Evolutionary conservation across 2,113 vertebrate species (phyloP).

Genomic region (Mystacornis crossleyi): DNA sequence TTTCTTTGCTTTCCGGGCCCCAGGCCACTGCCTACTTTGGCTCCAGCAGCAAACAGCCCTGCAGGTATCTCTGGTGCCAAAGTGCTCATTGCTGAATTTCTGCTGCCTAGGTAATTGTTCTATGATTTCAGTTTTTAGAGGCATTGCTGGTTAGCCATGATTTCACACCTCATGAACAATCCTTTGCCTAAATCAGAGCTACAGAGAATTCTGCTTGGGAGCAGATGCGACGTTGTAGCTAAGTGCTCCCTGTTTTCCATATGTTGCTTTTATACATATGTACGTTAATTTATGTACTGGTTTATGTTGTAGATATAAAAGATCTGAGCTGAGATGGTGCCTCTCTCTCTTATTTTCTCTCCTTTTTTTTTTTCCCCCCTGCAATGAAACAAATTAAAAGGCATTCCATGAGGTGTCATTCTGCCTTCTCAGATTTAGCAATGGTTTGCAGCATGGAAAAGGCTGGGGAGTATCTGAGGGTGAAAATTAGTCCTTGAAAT

Average conservation of each 20-base stretch:
- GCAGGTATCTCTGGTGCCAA: not conserved
- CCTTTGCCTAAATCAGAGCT: not conserved
- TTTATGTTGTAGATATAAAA: not conserved
- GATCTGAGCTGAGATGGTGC: not conserved
- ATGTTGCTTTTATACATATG: not conserved
- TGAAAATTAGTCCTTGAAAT: not conserved
- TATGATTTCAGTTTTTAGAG: not conserved
- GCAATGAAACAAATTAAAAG: not conserved
- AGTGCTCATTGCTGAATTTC: not conserved
- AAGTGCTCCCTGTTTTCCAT: not conserved
- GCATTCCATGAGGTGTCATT: not conserved
- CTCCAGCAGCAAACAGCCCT: not conserved
- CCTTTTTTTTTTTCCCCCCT: not conserved
- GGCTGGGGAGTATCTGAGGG: accelerated
- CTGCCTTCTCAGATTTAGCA: not conserved
- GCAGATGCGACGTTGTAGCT: not conserved
- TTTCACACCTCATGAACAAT: not conserved
- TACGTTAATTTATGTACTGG: not conserved
- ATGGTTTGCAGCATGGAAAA: not conserved
- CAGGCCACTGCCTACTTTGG: not conserved
- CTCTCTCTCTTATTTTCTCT: not conserved
- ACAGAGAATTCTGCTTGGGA: not conserved
- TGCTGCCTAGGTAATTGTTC: not conserved
- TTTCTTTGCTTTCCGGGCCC: not conserved
- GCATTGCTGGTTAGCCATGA: not conserved